Conservation (phyloP, 1,140 invertebrate species). For the Ostrea denselamellosa region DNA sequence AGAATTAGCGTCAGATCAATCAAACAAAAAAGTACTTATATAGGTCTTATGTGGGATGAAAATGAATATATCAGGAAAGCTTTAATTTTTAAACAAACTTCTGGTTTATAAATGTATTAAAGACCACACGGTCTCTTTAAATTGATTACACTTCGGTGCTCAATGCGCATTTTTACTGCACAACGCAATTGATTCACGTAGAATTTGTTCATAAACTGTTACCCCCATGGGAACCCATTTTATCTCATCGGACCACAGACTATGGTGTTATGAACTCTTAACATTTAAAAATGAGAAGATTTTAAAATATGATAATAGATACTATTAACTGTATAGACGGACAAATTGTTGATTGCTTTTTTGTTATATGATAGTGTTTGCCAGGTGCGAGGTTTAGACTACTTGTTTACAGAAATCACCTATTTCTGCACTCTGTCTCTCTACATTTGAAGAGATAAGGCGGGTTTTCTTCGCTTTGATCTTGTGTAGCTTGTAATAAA, state of each 20-base stretch:
- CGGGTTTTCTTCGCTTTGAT: slow-evolving; percentile 17
- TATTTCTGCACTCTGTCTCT: background rate
- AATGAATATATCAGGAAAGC: background rate
- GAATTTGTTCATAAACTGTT: background rate
- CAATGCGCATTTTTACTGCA: background rate
- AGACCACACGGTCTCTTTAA: background rate
- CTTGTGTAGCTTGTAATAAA: background rate
- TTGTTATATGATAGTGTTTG: slow-evolving; percentile 32
- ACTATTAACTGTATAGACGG: slow-evolving; percentile 14
- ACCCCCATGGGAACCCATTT: slow-evolving; percentile 11
- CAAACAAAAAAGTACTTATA: background rate
- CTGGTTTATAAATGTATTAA: background rate
- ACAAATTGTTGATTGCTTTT: slow-evolving; percentile 36
- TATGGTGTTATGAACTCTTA: slow-evolving; percentile 18
- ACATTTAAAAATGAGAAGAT: slow-evolving; percentile 20
- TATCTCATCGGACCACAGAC: slow-evolving; percentile 25
- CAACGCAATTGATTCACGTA: background rate
- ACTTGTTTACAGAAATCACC: slow-evolving; percentile 24
- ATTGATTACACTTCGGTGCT: background rate
- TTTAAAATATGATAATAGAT: slow-evolving; percentile 27
- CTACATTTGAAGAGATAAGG: slow-evolving; percentile 15
- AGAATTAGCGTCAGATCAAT: background rate
- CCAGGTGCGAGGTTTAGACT: background rate
- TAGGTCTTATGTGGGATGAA: background rate
- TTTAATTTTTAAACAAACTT: background rate